phyloP scores from a whole-genome alignment of 92 coral and sea anemone species.

The Phenganax marumi region DNA sequence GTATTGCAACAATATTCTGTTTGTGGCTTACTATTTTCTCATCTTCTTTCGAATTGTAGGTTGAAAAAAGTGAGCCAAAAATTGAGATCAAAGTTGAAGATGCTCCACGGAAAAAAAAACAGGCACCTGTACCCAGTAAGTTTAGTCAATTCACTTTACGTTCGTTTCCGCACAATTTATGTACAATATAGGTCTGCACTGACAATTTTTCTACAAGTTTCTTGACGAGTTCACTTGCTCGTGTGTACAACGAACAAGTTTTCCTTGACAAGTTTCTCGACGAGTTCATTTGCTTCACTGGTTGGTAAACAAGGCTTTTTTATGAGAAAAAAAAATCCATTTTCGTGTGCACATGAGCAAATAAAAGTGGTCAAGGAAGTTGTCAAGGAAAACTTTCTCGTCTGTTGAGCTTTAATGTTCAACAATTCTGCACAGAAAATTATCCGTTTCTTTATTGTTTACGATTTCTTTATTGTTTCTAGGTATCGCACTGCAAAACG shows the following conservation, averaged over 20 bases:
- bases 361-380: background rate
- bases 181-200: background rate
- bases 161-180: background rate
- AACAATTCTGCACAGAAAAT: too few species aligned
- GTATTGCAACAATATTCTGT: background rate
- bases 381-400: background rate
- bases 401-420: too few species aligned
- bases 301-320: too few species aligned
- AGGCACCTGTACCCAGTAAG: slow-evolving; percentile 13
- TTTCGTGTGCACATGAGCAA: too few species aligned
- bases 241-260: too few species aligned
- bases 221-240: too few species aligned
- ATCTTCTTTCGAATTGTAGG: background rate
- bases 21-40: background rate
- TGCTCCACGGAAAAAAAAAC: slow-evolving; percentile 17
- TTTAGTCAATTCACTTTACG: background rate
- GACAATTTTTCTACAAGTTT: too few species aligned
- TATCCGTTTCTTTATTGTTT: too few species aligned
- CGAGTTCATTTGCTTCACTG: too few species aligned
- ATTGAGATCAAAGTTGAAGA: background rate
- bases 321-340: too few species aligned
- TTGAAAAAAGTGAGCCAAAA: background rate
- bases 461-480: background rate
- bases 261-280: too few species aligned
- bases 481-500: background rate